phyloP scores from a whole-genome alignment of 2,113 vertebrate species.

The Misgurnus anguillicaudatus region DNA sequence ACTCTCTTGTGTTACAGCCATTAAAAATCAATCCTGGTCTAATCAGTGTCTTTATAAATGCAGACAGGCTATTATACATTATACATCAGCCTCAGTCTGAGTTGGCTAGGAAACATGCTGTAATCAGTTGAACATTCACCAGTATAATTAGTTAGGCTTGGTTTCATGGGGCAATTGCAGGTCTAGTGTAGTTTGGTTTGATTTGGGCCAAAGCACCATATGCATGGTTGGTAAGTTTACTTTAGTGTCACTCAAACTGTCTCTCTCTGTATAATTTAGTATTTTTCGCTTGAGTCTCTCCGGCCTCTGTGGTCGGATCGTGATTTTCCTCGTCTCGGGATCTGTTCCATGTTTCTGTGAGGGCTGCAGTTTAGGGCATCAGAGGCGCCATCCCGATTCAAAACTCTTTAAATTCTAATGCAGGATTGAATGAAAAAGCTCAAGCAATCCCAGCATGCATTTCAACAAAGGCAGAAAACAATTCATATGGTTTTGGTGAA shows the following conservation, averaged over 20 bases:
- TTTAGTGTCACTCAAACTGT: constrained; percentile 3
- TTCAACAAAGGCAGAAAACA: too few species aligned
- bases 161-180: constrained; percentile 15
- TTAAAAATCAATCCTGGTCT: neutral
- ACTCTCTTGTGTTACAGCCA: neutral
- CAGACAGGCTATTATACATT: neutral
- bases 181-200: constrained; percentile 2
- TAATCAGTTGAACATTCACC: constrained; percentile 13
- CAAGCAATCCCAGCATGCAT: too few species aligned
- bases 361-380: too few species aligned
- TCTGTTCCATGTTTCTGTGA: neutral
- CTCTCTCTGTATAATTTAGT: neutral
- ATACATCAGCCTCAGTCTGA: constrained; percentile 26
- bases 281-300: neutral
- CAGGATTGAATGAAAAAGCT: too few species aligned
- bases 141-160: constrained; percentile 2
- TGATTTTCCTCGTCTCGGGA: constrained; percentile 3
- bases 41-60: neutral
- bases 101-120: constrained; percentile 1
- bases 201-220: constrained; percentile 1
- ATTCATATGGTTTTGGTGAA: too few species aligned
- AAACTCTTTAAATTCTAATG: too few species aligned
- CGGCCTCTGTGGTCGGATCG: constrained; percentile 9
- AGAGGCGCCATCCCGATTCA: too few species aligned
- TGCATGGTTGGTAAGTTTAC: constrained; percentile 20